Evolutionary conservation across 53 echinoderm and acorn worm species (phyloP).

Genomic region (Crossaster papposus): DNA sequence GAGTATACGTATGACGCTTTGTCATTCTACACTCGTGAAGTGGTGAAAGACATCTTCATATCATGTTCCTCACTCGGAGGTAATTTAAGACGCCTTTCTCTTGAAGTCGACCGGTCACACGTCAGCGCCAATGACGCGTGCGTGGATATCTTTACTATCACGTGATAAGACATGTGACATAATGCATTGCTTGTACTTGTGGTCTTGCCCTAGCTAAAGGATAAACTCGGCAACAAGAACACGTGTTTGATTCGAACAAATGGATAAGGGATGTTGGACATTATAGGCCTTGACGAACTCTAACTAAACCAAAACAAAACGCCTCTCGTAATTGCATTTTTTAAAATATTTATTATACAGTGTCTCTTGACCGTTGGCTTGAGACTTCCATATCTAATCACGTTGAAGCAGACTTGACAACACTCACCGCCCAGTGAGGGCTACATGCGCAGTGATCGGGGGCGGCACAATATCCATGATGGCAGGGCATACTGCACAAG

Average conservation of each 20-base stretch:
- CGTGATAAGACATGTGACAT: neutral
- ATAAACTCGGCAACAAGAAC: too few relatives aligned
- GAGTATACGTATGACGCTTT: slow-evolving; percentile 1
- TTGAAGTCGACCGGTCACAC: neutral
- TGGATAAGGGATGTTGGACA: too few relatives aligned
- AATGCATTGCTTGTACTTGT: too few relatives aligned
- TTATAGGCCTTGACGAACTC: too few relatives aligned
- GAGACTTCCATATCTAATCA: too few relatives aligned
- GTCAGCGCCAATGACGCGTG: neutral
- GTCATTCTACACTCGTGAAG: neutral
- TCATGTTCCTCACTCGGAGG: too few relatives aligned
- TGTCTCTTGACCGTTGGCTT: too few relatives aligned
- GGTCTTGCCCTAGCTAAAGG: too few relatives aligned
- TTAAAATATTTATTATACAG: too few relatives aligned
- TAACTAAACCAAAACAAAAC: too few relatives aligned
- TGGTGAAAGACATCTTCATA: slow-evolving; percentile 8
- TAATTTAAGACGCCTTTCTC: neutral
- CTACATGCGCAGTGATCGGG: slow-evolving; percentile 57
- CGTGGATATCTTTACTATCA: neutral
- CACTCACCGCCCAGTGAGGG: slow-evolving; percentile 55
- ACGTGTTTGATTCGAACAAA: too few relatives aligned
- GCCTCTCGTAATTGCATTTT: too few relatives aligned
- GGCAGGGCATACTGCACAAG: slow-evolving; percentile 39
- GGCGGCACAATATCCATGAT: slow-evolving; percentile 41
- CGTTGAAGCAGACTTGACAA: neutral